A percentile compares a stretch with the other conserved stretches of the same genome.
Evolutionary conservation across 2,797 vertebrate genomes (phyloP).

Genomic region (Mus spretus): DNA sequence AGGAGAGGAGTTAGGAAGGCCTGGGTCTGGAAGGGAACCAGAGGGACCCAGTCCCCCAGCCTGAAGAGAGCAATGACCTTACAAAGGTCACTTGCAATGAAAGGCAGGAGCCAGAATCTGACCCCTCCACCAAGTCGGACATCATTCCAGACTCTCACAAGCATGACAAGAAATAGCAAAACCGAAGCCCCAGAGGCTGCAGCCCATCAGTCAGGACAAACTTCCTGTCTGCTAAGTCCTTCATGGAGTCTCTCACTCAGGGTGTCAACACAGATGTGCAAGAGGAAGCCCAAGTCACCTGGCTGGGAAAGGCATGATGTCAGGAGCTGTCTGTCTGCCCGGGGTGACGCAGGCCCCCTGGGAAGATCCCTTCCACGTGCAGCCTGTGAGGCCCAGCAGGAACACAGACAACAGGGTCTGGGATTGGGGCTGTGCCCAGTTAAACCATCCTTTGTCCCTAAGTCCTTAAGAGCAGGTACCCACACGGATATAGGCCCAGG

Average conservation of each 20-base stretch:
- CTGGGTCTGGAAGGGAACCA: neutral
- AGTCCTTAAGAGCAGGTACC: constrained; percentile 28
- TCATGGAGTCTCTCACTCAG: neutral
- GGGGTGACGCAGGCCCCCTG: neutral
- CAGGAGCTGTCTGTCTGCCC: neutral
- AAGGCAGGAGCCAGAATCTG: neutral
- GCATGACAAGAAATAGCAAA: constrained; percentile 4
- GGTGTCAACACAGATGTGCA: neutral
- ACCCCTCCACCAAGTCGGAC: neutral
- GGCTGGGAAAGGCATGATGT: neutral
- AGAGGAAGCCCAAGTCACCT: neutral
- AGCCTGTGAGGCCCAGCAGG: neutral
- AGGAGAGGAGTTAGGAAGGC: neutral
- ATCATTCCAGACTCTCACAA: constrained; percentile 22
- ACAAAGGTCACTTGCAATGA: neutral
- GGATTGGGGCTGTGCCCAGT: neutral
- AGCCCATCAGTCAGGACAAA: neutral
- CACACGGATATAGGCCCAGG: neutral
- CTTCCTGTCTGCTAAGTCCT: constrained; percentile 11
- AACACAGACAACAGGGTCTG: neutral
- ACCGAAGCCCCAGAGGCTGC: neutral
- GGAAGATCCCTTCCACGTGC: neutral
- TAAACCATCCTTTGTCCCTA: neutral
- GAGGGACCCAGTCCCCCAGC: neutral
- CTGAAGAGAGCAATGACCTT: neutral